A percentile compares a stretch with the other conserved stretches of the same genome.
Conservation (phyloP, 2,113 vertebrate genomes). For the Silurus asotus region DNA sequence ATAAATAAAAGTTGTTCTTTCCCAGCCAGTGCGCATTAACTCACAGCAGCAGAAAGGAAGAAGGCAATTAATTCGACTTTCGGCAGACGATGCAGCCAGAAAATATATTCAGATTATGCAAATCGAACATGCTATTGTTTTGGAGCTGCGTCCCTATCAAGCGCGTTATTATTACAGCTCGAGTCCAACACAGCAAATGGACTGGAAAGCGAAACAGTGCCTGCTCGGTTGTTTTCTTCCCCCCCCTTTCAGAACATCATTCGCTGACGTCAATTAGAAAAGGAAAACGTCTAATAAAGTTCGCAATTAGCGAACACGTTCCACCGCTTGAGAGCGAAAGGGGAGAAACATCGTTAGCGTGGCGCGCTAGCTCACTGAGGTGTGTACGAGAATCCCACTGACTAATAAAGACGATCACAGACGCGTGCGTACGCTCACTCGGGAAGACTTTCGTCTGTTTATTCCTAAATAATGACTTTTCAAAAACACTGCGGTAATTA, state of each 20-base stretch:
- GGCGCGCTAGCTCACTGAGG: conserved; percentile 61
- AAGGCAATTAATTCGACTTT: conserved; percentile 82
- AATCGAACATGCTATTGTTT: conserved; percentile 78
- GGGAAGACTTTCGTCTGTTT: conserved; percentile 32
- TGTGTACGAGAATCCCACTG: conserved; percentile 50
- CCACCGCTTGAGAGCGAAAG: conserved; percentile 69
- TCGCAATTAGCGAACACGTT: conserved; percentile 76
- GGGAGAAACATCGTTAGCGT: conserved; percentile 50
- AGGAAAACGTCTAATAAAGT: conserved; percentile 77
- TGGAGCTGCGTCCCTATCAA: conserved; percentile 73
- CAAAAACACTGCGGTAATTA: conserved; percentile 49
- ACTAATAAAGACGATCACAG: conserved; percentile 64
- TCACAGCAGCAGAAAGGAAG: conserved; percentile 51
- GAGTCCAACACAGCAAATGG: conserved; percentile 69
- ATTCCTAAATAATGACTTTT: conserved; percentile 48
- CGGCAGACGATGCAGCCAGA: conserved; percentile 77
- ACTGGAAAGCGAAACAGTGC: conserved; percentile 72
- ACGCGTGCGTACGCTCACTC: neutral
- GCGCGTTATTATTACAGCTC: conserved; percentile 73
- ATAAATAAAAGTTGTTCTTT: conserved; percentile 5
- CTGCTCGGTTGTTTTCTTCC: conserved; percentile 1
- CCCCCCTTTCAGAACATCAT: conserved; percentile 58
- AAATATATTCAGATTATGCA: conserved; percentile 85
- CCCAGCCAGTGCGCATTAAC: conserved; percentile 43
- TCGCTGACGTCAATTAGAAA: conserved; percentile 65